Evolutionary conservation across 2,113 vertebrate species (phyloP).

Genomic region (Sapajus apella): DNA sequence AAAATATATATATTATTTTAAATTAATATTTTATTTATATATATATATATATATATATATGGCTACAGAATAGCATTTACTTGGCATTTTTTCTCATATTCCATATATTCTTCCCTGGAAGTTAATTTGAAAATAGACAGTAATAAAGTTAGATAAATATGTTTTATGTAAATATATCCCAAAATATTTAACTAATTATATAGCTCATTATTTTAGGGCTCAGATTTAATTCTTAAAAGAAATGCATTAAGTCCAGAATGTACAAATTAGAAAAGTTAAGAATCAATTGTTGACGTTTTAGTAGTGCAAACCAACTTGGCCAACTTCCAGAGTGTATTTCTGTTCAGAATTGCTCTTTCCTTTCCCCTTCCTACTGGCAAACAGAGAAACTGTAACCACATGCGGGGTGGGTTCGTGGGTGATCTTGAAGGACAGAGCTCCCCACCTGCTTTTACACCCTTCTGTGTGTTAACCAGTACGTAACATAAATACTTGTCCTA

Average conservation of each 20-base stretch:
- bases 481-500: not conserved
- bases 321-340: not conserved
- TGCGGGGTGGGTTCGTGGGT: not conserved
- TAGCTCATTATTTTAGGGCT: not conserved
- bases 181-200: not conserved
- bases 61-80: not conserved
- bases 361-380: not conserved
- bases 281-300: not conserved
- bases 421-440: not conserved
- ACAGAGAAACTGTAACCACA: not conserved
- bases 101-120: not conserved
- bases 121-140: not conserved
- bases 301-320: not conserved
- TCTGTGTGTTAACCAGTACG: not conserved
- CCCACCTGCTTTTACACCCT: not conserved
- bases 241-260: not conserved
- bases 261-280: not conserved
- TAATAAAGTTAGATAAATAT: not conserved
- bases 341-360: not conserved
- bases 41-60: not conserved
- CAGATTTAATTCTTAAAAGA: conserved; percentile 1
- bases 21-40: not conserved
- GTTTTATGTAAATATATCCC: not conserved
- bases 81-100: not conserved
- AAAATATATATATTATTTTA: not conserved